Percentiles rank a stretch among this genome's conserved stretches.
phyloP scores from a whole-genome alignment of 1,140 invertebrate genomes.

The Homarus americanus region DNA sequence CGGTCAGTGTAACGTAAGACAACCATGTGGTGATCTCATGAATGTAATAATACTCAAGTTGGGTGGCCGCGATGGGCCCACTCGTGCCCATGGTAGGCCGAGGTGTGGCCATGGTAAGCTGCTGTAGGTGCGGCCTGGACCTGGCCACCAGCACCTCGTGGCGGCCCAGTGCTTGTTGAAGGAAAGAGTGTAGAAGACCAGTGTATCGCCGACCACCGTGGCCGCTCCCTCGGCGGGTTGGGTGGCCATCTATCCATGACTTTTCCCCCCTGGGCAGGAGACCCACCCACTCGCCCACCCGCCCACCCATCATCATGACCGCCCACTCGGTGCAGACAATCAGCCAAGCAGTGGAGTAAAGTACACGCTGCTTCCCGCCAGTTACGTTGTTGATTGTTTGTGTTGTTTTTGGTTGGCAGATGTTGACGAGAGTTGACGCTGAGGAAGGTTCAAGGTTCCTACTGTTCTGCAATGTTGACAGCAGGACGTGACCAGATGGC shows the following conservation, averaged over 20 bases:
- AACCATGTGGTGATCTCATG: conserved; percentile 68
- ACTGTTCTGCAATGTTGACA: neutral
- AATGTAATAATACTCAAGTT: conserved; percentile 46
- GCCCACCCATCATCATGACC: neutral
- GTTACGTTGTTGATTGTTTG: conserved; percentile 48
- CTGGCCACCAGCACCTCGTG: neutral
- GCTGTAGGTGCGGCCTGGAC: neutral
- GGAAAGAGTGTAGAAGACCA: neutral
- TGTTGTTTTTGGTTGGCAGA: conserved; percentile 33
- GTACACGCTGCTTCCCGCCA: neutral
- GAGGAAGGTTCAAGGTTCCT: conserved; percentile 27
- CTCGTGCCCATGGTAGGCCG: neutral
- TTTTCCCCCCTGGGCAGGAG: neutral
- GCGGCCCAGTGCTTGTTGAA: neutral
- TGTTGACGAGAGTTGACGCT: conserved; percentile 22
- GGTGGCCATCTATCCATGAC: neutral
- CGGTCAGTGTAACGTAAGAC: conserved; percentile 52
- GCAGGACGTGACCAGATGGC: neutral
- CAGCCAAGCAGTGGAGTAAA: neutral
- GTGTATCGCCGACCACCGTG: neutral
- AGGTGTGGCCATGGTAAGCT: neutral
- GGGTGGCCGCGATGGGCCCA: conserved; percentile 1
- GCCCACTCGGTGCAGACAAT: conserved; percentile 12
- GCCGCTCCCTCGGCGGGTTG: neutral
- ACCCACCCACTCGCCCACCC: neutral